Conservation (phyloP, 2,113 vertebrate genomes). For the Anolis sagrei region DNA sequence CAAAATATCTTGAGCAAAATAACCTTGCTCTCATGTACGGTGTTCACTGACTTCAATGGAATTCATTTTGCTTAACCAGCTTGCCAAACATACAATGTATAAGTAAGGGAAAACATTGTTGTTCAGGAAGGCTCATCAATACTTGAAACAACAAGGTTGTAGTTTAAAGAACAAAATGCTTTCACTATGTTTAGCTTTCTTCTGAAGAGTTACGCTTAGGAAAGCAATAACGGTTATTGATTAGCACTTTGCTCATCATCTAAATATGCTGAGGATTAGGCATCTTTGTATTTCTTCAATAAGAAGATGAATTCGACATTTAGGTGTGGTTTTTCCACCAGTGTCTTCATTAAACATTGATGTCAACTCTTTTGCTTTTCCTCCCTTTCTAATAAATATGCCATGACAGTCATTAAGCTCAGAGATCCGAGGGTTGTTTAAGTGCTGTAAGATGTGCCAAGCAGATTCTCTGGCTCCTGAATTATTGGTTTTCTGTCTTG, state of each 20-base stretch:
- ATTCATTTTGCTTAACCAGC: background rate
- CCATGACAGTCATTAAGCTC: slow-evolving; percentile 56
- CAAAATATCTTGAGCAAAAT: background rate
- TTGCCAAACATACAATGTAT: background rate
- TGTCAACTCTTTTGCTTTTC: slow-evolving; percentile 51
- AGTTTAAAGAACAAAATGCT: slow-evolving; percentile 35
- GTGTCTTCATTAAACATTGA: slow-evolving; percentile 66
- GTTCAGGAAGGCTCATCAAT: background rate
- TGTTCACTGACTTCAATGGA: background rate
- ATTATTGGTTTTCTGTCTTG: slow-evolving; percentile 64
- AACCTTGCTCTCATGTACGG: too few relatives aligned
- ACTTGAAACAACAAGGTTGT: background rate
- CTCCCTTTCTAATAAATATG: slow-evolving; percentile 65
- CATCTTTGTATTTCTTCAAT: slow-evolving; percentile 47
- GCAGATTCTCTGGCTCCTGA: slow-evolving; percentile 46
- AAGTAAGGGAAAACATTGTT: background rate
- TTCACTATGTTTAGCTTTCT: slow-evolving; percentile 17
- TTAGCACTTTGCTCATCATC: slow-evolving; percentile 52
- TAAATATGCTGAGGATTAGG: slow-evolving; percentile 42
- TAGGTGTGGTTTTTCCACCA: slow-evolving; percentile 44
- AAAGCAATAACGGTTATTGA: slow-evolving; percentile 51
- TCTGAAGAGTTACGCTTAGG: slow-evolving; percentile 37
- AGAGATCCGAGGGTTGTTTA: slow-evolving; percentile 57
- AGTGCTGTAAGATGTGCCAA: slow-evolving; percentile 52
- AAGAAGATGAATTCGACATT: slow-evolving; percentile 51